Percentiles rank a stretch among this genome's conserved stretches.
phyloP scores from a whole-genome alignment of 2,113 vertebrate species.

The Colinus virginianus region DNA sequence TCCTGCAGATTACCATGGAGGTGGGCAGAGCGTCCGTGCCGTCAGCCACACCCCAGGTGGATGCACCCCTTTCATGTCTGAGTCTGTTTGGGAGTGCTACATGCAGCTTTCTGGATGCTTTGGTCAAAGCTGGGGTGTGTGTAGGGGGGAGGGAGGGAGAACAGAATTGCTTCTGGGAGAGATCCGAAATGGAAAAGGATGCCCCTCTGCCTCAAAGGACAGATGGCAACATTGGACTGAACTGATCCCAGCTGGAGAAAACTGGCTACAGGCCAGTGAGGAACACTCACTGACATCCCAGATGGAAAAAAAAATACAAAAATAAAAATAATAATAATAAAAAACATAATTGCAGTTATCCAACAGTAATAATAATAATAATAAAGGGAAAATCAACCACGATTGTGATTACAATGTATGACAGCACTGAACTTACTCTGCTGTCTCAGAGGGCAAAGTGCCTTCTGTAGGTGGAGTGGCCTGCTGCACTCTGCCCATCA shows the following conservation, averaged over 20 bases:
- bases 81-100: neutral
- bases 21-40: neutral
- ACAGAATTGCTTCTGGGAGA: conserved; percentile 2
- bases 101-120: neutral
- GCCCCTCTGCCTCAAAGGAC: conserved; percentile 39
- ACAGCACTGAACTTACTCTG: neutral
- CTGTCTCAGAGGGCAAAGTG: neutral
- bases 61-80: fast-evolving
- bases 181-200: conserved; percentile 10
- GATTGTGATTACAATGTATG: neutral
- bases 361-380: conserved; percentile 7
- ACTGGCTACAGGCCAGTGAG: conserved; percentile 59
- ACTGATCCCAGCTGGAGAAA: conserved; percentile 60
- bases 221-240: conserved; percentile 65
- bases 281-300: conserved; percentile 57
- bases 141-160: neutral
- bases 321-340: neutral
- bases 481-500: fast-evolving
- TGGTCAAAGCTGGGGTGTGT: fast-evolving
- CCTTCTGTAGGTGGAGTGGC: neutral
- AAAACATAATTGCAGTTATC: neutral
- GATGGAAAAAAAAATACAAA: conserved; percentile 30
- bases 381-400: neutral
- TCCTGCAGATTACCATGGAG: neutral
- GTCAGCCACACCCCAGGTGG: fast-evolving